Evolutionary conservation across 2,888 invertebrate genomes (phyloP), one percentile per base, ranked within the genome.

Genomic region (Empis livida): DNA sequence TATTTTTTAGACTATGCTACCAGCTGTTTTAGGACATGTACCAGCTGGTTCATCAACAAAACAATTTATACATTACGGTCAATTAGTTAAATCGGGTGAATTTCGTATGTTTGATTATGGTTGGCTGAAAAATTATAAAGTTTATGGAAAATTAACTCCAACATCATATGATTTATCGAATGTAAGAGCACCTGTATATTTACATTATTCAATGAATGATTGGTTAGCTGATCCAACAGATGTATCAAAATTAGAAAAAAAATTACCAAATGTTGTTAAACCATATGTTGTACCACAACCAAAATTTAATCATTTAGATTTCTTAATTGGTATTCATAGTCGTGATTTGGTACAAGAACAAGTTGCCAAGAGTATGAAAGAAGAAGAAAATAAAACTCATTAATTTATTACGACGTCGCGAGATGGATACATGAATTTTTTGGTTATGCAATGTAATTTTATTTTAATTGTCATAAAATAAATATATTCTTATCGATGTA

Each of bases 61-160:
- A 55, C 76, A 78, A 54, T 63, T 80, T 1, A 61, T 65, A 2
- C 79, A 80, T 58, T 79, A 70, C 58, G 73, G 70, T 0, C 79
- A 79, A 59, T 70, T 61, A 1, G 48, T 70, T 2, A 35, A 64
- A 15, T 65, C 67, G 2, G 62, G 61, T 1, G 61, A 62, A 31
- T 54, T 54, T 23, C 44, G 46, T 10, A 46, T 47, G 43, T 54
- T 42, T 20, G 70, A 71, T 46, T 65, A 69, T 47, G 70, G 71
- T 0, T 31, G 50, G 3, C 23, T 44, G 8, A 43, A 40, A 6
- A 61, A 58, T 44, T 15, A 61, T 8, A 50, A 54, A 43, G 57
- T 53, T 37, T 73, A 72, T 44, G 70, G 68, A 0, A 46, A 48
- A 0, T 49, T 45, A 2, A 43, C 46, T 10, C 70, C 72, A 10